A percentile compares a stretch with the other conserved stretches of the same genome.
Conservation (phyloP, 2,888 invertebrate genomes). For the Muschampia plurimacula region DNA sequence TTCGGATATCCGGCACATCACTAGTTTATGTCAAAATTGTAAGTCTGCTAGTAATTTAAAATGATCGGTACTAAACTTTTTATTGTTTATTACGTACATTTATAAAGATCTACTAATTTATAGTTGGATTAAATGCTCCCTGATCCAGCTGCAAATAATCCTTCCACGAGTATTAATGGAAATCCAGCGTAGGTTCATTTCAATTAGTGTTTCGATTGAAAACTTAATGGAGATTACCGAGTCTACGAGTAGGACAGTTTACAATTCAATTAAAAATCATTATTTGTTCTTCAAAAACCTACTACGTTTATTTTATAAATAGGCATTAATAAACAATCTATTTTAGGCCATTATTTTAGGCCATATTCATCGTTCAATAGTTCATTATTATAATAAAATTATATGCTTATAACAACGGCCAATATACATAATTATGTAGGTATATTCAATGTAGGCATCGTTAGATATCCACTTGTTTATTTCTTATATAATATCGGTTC, state of each 20-base stretch:
- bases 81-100: neutral
- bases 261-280: neutral
- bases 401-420: too few species aligned
- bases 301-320: neutral
- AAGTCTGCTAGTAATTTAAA: too few species aligned
- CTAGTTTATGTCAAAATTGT: too few species aligned
- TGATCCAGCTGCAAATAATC: neutral
- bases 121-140: neutral
- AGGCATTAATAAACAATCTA: neutral
- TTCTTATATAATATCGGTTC: too few species aligned
- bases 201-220: constrained; percentile 1
- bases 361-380: too few species aligned
- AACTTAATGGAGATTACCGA: constrained; percentile 1
- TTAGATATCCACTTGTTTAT: too few species aligned
- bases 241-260: neutral
- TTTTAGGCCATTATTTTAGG: neutral
- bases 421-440: too few species aligned
- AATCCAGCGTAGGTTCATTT: neutral
- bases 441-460: too few species aligned
- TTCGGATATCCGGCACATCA: too few species aligned
- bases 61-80: too few species aligned
- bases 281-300: neutral
- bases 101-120: neutral
- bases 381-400: too few species aligned
- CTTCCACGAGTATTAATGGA: neutral